Evolutionary conservation across 2,888 invertebrate species (phyloP).

Genomic region (Eudemis profundana): DNA sequence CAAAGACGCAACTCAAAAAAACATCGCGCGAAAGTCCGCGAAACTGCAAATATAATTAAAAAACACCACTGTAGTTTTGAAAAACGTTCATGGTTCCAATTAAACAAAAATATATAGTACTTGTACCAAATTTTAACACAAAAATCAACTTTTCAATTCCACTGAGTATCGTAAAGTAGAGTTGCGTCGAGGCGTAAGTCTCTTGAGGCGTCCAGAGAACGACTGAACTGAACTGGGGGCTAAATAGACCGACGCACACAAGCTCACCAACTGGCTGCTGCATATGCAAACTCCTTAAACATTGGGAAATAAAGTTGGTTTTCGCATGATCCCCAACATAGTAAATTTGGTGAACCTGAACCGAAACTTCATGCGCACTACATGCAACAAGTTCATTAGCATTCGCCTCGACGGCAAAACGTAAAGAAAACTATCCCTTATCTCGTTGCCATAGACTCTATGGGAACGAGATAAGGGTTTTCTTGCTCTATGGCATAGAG

Average conservation of each 20-base stretch:
- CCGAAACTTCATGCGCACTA: constrained; percentile 14
- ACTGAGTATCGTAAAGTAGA: constrained; percentile 16
- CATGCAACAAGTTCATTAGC: constrained; percentile 33
- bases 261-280: neutral
- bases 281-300: neutral
- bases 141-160: constrained; percentile 14
- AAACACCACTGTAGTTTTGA: constrained; percentile 21
- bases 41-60: neutral
- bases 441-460: no score
- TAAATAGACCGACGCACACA: neutral
- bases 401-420: neutral
- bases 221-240: constrained; percentile 26
- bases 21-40: constrained; percentile 12
- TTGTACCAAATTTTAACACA: neutral
- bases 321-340: no score
- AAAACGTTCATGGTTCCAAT: constrained; percentile 22
- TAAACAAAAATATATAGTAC: neutral
- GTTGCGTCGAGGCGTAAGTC: constrained; percentile 10
- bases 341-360: neutral
- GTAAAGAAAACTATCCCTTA: neutral
- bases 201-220: constrained; percentile 24
- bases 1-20: constrained; percentile 26
- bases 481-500: no score
- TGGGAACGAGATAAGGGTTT: no score
- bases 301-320: neutral